Evolutionary conservation across 2,888 invertebrate species (phyloP), one percentile per base, ranked within the genome.

Genomic region (Fragum whitleyi): DNA sequence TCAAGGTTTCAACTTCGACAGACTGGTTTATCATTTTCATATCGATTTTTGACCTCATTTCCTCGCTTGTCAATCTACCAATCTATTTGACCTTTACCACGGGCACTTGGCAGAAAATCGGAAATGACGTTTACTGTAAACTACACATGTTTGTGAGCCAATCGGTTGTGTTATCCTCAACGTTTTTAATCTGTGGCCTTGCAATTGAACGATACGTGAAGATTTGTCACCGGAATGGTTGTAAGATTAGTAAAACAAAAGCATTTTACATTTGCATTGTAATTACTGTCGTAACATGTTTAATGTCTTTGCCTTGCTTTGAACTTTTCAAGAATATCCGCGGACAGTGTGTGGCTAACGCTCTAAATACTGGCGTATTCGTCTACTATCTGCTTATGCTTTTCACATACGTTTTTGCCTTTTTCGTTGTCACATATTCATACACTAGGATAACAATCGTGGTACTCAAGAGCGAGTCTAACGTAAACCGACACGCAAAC

Each of bases 11-110:
- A 14, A 83, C 69, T 7, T 75, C 74, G 1, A 80, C 83, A n/a
- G 83, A 83, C 75, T 83, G 83, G 83, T 83, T 83, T 36, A 79
- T 83, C 29, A 21, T 83, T 16, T 79, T 77, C 21, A 80, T 83
- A 2, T 74, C 83, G 2, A 7, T 77, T 1, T 83, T 51, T 51
- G 83, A 83, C 36, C 70, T 80, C 28, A 73, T 83, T 23, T 80
- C 83, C 1, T 77, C 77, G 2, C 26, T 75, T 2, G 39, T 78
- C 39, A 83, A 72, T 28, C 72, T 78, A 75, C 83, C 83, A 29
- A 61, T 83, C 75, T 83, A 83, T 39, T 51, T 76, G 6, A 83
- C 77, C 7, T 80, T 83, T 42, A 80, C 80, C 5, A 75, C 71
- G 39, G 79, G 77, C 0, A 28, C 29, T 14, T 83, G 83, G 83